phyloP scores from a whole-genome alignment of 2,888 invertebrate genomes.

The Nomada fabriciana region DNA sequence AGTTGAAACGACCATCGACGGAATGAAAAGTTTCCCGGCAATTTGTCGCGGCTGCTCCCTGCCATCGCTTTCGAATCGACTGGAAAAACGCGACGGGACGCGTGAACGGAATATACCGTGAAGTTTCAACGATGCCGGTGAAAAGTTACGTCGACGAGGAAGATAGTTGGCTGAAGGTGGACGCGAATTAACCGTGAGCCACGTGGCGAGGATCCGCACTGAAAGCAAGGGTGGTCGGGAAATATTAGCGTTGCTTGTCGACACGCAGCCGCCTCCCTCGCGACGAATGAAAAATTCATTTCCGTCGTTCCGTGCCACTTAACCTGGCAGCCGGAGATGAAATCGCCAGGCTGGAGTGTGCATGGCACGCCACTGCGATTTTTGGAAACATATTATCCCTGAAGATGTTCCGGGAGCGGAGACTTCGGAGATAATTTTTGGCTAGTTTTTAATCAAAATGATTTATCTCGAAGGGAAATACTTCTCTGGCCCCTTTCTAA shows the following conservation, averaged over 20 bases:
- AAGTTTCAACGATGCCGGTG: conserved; percentile 14
- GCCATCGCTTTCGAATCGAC: conserved; percentile 55
- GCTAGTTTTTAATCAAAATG: too few relatives aligned
- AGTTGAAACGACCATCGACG: conserved; percentile 42
- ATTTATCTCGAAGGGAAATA: too few relatives aligned
- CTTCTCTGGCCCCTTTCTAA: too few relatives aligned
- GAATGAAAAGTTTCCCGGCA: conserved; percentile 45
- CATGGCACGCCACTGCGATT: not conserved
- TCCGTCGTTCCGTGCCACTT: conserved; percentile 28
- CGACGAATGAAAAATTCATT: conserved; percentile 27
- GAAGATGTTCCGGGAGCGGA: not conserved
- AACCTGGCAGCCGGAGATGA: conserved; percentile 12
- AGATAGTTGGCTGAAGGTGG: not conserved
- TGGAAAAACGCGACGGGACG: conserved; percentile 29
- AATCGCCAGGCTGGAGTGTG: not conserved
- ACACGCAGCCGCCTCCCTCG: not conserved
- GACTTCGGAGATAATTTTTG: not conserved
- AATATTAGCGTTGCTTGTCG: not conserved
- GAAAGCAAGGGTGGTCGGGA: not conserved
- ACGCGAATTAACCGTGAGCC: conserved; percentile 41
- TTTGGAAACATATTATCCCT: not conserved
- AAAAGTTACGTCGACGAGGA: conserved; percentile 14
- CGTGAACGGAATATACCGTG: conserved; percentile 35
- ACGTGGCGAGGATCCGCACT: conserved; percentile 20
- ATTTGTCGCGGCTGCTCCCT: conserved; percentile 46